Percentiles rank a stretch among this genome's conserved stretches.
Evolutionary conservation across 2,888 invertebrate species (phyloP).

Genomic region (Caenorhabditis virilis): DNA sequence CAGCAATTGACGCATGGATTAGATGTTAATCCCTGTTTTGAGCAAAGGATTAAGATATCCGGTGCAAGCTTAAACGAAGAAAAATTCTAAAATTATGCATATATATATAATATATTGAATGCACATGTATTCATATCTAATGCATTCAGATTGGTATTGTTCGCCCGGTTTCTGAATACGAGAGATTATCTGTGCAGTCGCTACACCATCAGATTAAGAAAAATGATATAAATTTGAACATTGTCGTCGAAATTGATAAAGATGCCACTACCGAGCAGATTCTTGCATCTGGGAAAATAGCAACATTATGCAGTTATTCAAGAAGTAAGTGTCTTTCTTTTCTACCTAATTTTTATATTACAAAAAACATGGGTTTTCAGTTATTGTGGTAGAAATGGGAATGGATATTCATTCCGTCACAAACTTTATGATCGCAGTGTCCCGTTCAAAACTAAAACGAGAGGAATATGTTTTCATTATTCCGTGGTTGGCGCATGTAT

Average conservation of each 20-base stretch:
- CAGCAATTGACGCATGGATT: too few species aligned
- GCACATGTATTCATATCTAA: too few species aligned
- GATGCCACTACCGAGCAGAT: constrained; percentile 64
- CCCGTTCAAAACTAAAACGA: constrained; percentile 55
- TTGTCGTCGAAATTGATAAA: constrained; percentile 62
- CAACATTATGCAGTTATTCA: constrained; percentile 41
- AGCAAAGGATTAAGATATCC: too few species aligned
- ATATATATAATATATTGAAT: too few species aligned
- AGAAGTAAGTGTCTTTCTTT: constrained; percentile 50
- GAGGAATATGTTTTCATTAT: constrained; percentile 65
- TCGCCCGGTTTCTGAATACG: constrained; percentile 52
- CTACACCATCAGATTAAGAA: constrained; percentile 58
- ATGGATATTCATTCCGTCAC: constrained; percentile 63
- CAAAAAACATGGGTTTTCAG: constrained; percentile 27
- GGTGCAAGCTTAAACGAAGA: too few species aligned
- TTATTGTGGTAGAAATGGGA: constrained; percentile 65
- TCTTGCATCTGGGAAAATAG: constrained; percentile 58
- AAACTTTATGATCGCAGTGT: constrained; percentile 62
- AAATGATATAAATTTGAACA: constrained; percentile 53
- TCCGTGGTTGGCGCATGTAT: constrained; percentile 66
- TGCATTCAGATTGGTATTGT: constrained; percentile 56
- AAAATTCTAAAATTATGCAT: too few species aligned
- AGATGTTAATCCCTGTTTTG: too few species aligned
- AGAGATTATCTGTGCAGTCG: constrained; percentile 60
- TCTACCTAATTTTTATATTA: not conserved